A percentile compares a stretch with the other conserved stretches of the same genome.
These are phyloP conservation scores for Melanotaenia trifasciata DNA, from an alignment of 2,797 vertebrate species.

Conservation along the genomic window DNA sequence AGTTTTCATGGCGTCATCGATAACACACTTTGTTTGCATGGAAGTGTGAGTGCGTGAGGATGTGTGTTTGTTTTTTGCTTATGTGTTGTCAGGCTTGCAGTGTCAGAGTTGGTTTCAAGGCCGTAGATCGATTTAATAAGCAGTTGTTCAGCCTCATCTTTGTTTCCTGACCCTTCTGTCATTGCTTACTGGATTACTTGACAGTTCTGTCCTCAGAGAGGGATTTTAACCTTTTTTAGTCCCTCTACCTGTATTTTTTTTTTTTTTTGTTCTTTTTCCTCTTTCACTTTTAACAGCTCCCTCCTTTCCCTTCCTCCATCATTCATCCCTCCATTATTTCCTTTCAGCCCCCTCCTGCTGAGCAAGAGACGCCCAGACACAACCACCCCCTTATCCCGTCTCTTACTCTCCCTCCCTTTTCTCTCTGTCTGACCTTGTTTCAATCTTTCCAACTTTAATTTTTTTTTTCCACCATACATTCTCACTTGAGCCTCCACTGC, in stretches of 20 bases:
- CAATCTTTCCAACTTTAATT: constrained; percentile 70
- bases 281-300: constrained; percentile 19
- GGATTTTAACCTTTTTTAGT: constrained; percentile 33
- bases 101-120: constrained; percentile 59
- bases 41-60: constrained; percentile 13
- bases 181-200: constrained; percentile 14
- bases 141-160: constrained; percentile 48
- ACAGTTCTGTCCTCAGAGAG: background rate
- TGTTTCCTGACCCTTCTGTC: constrained; percentile 39
- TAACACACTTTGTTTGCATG: constrained; percentile 12
- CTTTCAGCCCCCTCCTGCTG: constrained; percentile 78
- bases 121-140: constrained; percentile 59
- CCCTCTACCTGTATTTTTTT: constrained; percentile 30
- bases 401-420: constrained; percentile 60
- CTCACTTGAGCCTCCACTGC: constrained; percentile 62
- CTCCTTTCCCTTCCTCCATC: constrained; percentile 28
- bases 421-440: constrained; percentile 82
- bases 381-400: constrained; percentile 64
- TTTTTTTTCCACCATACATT: constrained; percentile 54
- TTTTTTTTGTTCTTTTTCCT: background rate
- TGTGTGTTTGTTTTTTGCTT: constrained; percentile 14
- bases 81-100: constrained; percentile 12
- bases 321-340: constrained; percentile 74
- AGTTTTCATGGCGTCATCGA: constrained; percentile 39
- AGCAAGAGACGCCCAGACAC: constrained; percentile 79